Conservation (phyloP, 2,797 vertebrate genomes). For the Pampus argenteus region DNA sequence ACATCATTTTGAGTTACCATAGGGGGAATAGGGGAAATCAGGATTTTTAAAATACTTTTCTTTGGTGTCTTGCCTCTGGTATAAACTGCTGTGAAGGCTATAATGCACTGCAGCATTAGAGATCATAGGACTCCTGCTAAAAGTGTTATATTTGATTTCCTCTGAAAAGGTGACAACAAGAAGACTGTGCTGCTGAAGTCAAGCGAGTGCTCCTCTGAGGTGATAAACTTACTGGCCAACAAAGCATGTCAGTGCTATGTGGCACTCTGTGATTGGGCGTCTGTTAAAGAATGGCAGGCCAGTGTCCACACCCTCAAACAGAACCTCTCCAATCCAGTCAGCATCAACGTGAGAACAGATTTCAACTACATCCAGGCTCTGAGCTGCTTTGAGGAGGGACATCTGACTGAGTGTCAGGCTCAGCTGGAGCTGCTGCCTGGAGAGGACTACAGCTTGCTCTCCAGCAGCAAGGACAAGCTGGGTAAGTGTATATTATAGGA, state of each 20-base stretch:
- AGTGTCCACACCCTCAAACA: conserved; percentile 91
- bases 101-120: neutral
- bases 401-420: conserved; percentile 89
- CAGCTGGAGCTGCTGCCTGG: conserved; percentile 96
- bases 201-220: conserved; percentile 92
- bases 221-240: conserved; percentile 95
- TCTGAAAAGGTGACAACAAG: conserved; percentile 88
- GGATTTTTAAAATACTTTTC: too few species aligned
- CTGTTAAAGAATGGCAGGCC: conserved; percentile 96
- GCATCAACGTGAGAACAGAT: conserved; percentile 92
- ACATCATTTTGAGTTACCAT: neutral
- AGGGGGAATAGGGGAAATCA: too few species aligned
- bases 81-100: neutral
- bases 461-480: conserved; percentile 93
- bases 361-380: conserved; percentile 98
- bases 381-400: conserved; percentile 93
- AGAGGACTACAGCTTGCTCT: conserved; percentile 93
- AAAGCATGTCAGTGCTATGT: conserved; percentile 96
- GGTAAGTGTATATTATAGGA: conserved; percentile 78
- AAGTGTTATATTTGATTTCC: neutral
- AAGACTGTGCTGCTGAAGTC: conserved; percentile 95
- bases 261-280: conserved; percentile 94
- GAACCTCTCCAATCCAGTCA: conserved; percentile 85
- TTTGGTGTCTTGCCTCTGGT: neutral
- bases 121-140: neutral